Evolutionary conservation across 2,888 invertebrate genomes (phyloP), one percentile per base, ranked within the genome.

Genomic region (Corbicula japonica): DNA sequence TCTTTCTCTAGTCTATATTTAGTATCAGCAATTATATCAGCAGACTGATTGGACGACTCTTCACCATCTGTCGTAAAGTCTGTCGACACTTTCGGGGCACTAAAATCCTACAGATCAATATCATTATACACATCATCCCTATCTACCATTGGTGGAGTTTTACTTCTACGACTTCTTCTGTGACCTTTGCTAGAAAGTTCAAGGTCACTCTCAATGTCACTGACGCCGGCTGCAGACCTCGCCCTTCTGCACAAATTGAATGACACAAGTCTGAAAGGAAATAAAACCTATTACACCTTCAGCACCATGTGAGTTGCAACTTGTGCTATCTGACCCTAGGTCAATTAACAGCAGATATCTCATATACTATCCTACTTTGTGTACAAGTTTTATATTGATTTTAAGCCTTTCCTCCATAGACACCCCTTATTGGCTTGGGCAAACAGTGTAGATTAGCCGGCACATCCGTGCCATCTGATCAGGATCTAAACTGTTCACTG

Each of bases 1-100:
- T 92, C 92, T 58, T 87, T 89, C 65, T 92, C 92, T 41, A 92
- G 85, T 75, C 92, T 85, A 66, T 90, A 88, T 82, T 91, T 91
- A 5, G 92, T 89, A 50, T 92, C 91, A 12, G 89, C 88, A 32
- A 92, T 87, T 41, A 92, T 84, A 72, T 92, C 92, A 23, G 88
- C 89, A 4, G 92, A 92, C 58, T 87, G 83, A 6, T 86, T 84
- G 15, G 90, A 89, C 0, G 88, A 87, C 26, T 85, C 83, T 21
- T 87, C 88, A 6, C 86, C 88, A 52, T 90, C 90, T 26, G 88
- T 88, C 8, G 86, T 87, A 18, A 89, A 84, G 48, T 82, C 87
- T 61, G 83, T 81, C 26, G 86, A 86, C 10, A 83, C 46, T 69
- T 85, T 87, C 3, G 88, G 72, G 18, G 84, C 86, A 73, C 77